Conservation (phyloP, 2,113 vertebrate genomes). For the Solea solea region DNA sequence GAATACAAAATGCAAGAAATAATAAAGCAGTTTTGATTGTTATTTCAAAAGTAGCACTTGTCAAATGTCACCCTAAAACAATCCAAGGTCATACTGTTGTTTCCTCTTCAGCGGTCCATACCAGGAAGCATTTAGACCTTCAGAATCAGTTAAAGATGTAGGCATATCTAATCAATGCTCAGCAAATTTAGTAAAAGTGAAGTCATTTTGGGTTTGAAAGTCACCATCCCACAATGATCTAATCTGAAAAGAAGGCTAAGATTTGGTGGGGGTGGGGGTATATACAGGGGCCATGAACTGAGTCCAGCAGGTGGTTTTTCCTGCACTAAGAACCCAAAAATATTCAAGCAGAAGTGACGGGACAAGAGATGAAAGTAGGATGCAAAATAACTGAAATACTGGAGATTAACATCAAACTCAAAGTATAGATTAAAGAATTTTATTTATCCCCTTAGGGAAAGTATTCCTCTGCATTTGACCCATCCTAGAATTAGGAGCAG, state of each 20-base stretch:
- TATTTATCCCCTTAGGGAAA: too few relatives aligned
- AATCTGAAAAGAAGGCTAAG: background rate
- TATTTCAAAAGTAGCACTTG: background rate
- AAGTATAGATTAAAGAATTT: too few relatives aligned
- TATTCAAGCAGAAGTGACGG: conserved; percentile 63
- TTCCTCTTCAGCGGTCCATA: background rate
- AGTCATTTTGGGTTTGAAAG: background rate
- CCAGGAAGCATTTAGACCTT: background rate
- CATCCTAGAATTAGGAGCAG: too few relatives aligned
- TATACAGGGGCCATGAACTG: conserved; percentile 66
- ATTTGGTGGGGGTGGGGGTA: conserved; percentile 50
- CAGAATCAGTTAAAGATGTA: background rate
- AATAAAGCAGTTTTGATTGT: background rate
- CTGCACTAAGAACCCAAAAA: conserved; percentile 78
- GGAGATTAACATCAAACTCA: too few relatives aligned
- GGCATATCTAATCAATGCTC: background rate
- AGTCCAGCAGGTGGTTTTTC: conserved; percentile 81
- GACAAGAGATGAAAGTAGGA: background rate
- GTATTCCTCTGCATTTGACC: too few relatives aligned
- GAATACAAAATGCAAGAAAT: background rate
- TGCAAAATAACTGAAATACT: background rate
- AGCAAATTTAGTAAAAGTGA: background rate
- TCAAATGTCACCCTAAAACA: background rate
- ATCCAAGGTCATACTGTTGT: background rate
- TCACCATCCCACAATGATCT: background rate